Percentiles rank a stretch among this genome's conserved stretches.
phyloP scores from a whole-genome alignment of 1,140 invertebrate species.

The Trichonephila inaurata region DNA sequence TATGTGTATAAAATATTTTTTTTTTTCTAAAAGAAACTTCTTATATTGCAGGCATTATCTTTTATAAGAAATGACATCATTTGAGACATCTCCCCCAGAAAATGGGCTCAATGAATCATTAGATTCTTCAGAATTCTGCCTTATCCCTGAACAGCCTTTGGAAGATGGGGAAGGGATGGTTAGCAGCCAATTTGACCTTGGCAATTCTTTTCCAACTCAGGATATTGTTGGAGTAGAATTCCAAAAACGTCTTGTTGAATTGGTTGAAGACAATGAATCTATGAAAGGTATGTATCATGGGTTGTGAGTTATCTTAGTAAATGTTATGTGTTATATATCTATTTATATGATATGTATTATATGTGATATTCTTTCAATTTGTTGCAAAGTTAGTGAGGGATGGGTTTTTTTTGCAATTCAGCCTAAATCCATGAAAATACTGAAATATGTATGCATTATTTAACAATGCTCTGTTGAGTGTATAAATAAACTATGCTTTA shows the following conservation, averaged over 20 bases:
- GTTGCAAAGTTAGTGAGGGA: too few relatives aligned
- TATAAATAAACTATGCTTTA: too few relatives aligned
- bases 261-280: slow-evolving; percentile 29
- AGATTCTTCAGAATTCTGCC: slow-evolving; percentile 7
- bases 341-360: too few relatives aligned
- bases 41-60: neutral
- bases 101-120: slow-evolving; percentile 4
- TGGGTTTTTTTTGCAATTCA: too few relatives aligned
- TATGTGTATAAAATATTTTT: too few relatives aligned
- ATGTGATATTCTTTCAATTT: too few relatives aligned
- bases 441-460: too few relatives aligned
- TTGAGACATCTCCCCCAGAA: neutral
- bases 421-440: too few relatives aligned
- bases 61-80: neutral
- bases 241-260: slow-evolving; percentile 16
- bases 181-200: neutral
- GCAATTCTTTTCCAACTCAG: neutral
- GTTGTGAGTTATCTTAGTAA: neutral
- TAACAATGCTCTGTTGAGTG: too few relatives aligned
- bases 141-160: neutral
- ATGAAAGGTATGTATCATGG: neutral
- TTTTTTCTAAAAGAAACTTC: too few relatives aligned
- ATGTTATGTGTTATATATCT: too few relatives aligned
- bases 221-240: neutral
- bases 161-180: neutral